These are phyloP conservation scores for Heliopora coerulea DNA, from an alignment of 92 coral and sea anemone genomes.

Conservation along the genomic window DNA sequence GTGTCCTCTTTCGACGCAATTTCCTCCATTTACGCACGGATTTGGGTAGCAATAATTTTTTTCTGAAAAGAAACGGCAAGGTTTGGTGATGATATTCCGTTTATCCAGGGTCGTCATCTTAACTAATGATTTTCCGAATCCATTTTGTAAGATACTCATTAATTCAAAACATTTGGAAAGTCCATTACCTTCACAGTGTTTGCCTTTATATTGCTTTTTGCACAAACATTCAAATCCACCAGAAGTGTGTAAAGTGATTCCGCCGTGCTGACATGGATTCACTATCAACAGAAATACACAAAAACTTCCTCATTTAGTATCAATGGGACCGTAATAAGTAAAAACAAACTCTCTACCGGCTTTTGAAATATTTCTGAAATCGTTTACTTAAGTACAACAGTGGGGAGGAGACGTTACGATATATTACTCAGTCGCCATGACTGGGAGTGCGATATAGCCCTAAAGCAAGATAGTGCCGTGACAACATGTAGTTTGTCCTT, in stretches of 20 bases:
- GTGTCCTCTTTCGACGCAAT: slow-evolving; percentile 60
- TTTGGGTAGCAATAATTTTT: slow-evolving; percentile 59
- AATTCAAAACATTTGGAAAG: too few relatives aligned
- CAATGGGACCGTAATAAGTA: too few relatives aligned
- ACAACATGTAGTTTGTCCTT: too few relatives aligned
- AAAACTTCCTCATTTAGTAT: too few relatives aligned
- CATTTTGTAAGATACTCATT: too few relatives aligned
- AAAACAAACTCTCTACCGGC: too few relatives aligned
- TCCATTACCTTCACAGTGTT: slow-evolving; percentile 74
- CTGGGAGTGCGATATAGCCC: too few relatives aligned
- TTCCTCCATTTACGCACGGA: slow-evolving; percentile 75
- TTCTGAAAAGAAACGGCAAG: slow-evolving; percentile 8
- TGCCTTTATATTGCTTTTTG: slow-evolving; percentile 79
- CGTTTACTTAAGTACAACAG: too few relatives aligned
- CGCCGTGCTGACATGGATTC: slow-evolving; percentile 87
- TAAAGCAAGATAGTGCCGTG: too few relatives aligned
- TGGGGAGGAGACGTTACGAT: too few relatives aligned
- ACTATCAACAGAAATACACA: not conserved
- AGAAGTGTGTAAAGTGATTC: slow-evolving; percentile 74
- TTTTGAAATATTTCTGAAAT: too few relatives aligned
- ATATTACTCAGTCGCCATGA: too few relatives aligned
- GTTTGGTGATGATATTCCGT: not conserved
- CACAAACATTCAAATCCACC: slow-evolving; percentile 87
- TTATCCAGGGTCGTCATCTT: not conserved
- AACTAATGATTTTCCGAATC: not conserved